These are phyloP conservation scores for Zhuqinia jingwanae DNA, from an alignment of 2,888 invertebrate genomes.

Conservation along the genomic window DNA sequence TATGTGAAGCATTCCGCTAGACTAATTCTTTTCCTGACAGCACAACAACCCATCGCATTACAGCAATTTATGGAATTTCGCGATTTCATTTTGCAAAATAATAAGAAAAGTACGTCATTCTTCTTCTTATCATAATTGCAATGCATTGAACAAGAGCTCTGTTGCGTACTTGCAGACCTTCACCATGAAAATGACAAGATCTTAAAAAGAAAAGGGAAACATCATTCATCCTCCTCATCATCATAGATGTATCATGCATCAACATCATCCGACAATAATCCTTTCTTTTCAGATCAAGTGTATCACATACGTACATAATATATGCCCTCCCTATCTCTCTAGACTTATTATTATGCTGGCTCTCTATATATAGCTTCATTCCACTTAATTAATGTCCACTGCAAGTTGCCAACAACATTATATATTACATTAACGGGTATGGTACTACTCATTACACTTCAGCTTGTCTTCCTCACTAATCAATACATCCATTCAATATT, in stretches of 20 bases:
- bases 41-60: constrained; percentile 45
- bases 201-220: constrained; percentile 23
- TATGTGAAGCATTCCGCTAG: constrained; percentile 40
- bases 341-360: not conserved
- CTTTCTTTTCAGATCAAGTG: not conserved
- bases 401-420: no score
- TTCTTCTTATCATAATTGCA: constrained; percentile 23
- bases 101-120: not conserved
- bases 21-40: constrained; percentile 44
- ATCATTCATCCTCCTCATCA: no score
- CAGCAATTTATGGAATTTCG: constrained; percentile 52
- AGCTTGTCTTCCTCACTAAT: no score
- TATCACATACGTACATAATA: not conserved
- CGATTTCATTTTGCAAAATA: constrained; percentile 40
- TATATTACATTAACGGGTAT: no score
- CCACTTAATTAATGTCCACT: no score
- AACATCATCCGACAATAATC: not conserved
- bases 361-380: no score
- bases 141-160: no score
- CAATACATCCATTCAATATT: no score
- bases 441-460: no score
- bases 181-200: constrained; percentile 50
- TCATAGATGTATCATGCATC: no score
- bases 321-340: not conserved
- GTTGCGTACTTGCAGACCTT: constrained; percentile 47